A percentile compares a stretch with the other conserved stretches of the same genome.
Conservation (phyloP, 2,797 vertebrate genomes). For the Melanotaenia parkinsoni region DNA sequence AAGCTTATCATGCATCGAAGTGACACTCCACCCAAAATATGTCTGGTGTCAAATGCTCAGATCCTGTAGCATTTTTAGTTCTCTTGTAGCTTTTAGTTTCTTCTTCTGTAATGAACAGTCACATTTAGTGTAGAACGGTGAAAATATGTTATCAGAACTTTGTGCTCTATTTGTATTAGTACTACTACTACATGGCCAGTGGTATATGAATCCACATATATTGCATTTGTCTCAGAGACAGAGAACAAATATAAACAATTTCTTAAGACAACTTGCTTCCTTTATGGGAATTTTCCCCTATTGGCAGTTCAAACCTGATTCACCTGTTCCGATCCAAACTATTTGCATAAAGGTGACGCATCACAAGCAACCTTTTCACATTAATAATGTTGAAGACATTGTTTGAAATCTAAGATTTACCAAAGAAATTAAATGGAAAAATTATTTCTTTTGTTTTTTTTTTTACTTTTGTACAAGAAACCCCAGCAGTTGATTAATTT, state of each 20-base stretch:
- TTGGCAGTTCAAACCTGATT: neutral
- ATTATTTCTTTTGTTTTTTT: neutral
- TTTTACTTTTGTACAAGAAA: neutral
- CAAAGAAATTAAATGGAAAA: neutral
- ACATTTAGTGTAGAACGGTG: neutral
- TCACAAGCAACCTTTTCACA: neutral
- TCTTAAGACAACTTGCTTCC: neutral
- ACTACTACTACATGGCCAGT: neutral
- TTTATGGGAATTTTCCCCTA: neutral
- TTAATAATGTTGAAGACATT: neutral
- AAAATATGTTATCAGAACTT: neutral
- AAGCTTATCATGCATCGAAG: constrained; percentile 13
- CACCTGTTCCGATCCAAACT: neutral
- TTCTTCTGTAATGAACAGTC: neutral
- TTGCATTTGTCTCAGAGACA: neutral
- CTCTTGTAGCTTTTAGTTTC: neutral
- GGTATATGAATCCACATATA: neutral
- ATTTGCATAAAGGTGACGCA: neutral
- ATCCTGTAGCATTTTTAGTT: neutral
- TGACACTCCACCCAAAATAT: constrained; percentile 27
- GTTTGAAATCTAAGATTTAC: neutral
- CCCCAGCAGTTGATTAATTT: neutral
- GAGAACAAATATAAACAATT: neutral
- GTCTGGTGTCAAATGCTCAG: neutral
- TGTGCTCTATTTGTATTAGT: neutral